A percentile compares a stretch with the other conserved stretches of the same genome.
phyloP scores from a whole-genome alignment of 2,113 vertebrate genomes.

The Phylloscopus trochiloides region DNA sequence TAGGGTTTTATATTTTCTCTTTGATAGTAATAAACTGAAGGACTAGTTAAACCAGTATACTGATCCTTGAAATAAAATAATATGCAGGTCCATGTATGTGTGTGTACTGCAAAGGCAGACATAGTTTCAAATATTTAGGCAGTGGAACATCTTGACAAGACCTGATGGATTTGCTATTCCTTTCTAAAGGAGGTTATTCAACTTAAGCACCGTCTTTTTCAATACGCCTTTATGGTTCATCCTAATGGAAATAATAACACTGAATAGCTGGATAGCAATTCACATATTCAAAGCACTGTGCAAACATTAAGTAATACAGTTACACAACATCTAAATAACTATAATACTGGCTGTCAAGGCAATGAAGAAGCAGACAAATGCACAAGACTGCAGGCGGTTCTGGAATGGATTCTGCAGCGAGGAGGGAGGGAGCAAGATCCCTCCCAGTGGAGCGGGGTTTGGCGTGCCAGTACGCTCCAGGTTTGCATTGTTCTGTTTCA shows the following conservation, averaged over 20 bases:
- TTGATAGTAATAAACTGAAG: neutral
- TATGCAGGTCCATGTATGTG: accelerated
- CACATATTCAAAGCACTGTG: slow-evolving; percentile 33
- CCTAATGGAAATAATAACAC: slow-evolving; percentile 36
- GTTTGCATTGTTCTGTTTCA: slow-evolving; percentile 1
- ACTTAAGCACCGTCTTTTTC: neutral
- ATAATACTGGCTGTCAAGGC: slow-evolving; percentile 56
- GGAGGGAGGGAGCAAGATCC: neutral
- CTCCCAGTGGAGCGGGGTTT: accelerated
- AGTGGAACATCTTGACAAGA: neutral
- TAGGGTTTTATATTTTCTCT: neutral
- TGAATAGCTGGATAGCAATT: slow-evolving; percentile 47
- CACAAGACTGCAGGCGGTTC: neutral
- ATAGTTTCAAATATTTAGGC: neutral
- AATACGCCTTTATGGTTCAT: neutral
- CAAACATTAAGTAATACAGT: slow-evolving; percentile 57
- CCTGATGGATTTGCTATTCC: neutral
- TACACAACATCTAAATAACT: slow-evolving; percentile 61
- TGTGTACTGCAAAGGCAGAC: neutral
- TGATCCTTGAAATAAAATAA: neutral
- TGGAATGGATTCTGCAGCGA: neutral
- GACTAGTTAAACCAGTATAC: neutral
- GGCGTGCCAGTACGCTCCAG: accelerated
- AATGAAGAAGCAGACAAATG: neutral
- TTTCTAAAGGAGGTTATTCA: neutral